Conservation (phyloP, 2,888 invertebrate species). For the Trichogramma evanescens region DNA sequence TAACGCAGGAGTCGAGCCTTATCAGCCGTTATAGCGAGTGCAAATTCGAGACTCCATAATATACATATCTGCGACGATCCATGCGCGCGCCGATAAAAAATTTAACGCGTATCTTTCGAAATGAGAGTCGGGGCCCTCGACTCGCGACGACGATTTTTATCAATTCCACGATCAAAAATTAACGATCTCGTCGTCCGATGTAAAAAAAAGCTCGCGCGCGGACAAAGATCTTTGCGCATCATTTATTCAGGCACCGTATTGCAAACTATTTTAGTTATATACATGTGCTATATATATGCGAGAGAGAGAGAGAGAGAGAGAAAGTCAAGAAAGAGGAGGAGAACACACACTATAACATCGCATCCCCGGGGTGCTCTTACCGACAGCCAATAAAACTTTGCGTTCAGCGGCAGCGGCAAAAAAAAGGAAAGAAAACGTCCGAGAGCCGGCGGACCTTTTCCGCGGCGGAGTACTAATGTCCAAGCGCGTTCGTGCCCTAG, state of each 20-base stretch:
- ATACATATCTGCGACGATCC: not conserved
- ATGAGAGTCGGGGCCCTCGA: too few relatives aligned
- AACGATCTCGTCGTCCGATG: too few relatives aligned
- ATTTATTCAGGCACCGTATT: conserved; percentile 17
- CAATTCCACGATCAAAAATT: conserved; percentile 3
- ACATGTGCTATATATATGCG: not conserved
- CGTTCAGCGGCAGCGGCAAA: not conserved
- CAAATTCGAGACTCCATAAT: too few relatives aligned
- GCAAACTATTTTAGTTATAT: too few relatives aligned
- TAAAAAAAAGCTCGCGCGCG: not conserved
- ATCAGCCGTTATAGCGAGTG: too few relatives aligned
- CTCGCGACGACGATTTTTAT: too few relatives aligned
- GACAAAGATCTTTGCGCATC: conserved; percentile 9
- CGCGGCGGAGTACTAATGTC: conserved; percentile 13
- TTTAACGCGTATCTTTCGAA: too few relatives aligned
- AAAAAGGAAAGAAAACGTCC: conserved; percentile 18
- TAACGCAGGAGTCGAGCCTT: too few relatives aligned
- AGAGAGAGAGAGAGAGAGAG: not conserved
- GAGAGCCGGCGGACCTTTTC: conserved; percentile 8
- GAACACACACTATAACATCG: conserved; percentile 21
- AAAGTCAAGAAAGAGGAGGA: conserved; percentile 3
- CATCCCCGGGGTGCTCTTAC: conserved; percentile 26
- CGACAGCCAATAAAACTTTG: conserved; percentile 30
- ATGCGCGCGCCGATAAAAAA: conserved; percentile 8
- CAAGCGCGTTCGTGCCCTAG: not conserved